A percentile compares a stretch with the other conserved stretches of the same genome.
Evolutionary conservation across 2,888 invertebrate species (phyloP).

Genomic region (Crepidodera aurea): DNA sequence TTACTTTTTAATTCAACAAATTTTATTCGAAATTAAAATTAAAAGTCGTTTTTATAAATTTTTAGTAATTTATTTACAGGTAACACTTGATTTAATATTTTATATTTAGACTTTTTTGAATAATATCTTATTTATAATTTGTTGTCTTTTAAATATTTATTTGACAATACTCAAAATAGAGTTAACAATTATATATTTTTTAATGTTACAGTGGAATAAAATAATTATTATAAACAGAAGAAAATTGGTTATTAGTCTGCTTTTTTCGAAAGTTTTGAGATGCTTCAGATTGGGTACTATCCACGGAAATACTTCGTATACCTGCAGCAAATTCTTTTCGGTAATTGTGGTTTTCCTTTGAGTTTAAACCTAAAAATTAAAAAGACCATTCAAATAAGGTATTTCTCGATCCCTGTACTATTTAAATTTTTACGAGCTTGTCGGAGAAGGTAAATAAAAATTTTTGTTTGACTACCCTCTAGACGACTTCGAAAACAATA

Average conservation of each 20-base stretch:
- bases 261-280: constrained; percentile 52
- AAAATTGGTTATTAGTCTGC: background rate
- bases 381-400: background rate
- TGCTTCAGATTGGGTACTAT: constrained; percentile 66
- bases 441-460: too few relatives aligned
- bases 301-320: constrained; percentile 63
- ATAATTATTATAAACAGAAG: constrained; percentile 1
- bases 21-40: too few relatives aligned
- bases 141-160: too few relatives aligned
- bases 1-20: too few relatives aligned
- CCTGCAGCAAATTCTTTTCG: constrained; percentile 78
- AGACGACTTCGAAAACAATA: too few relatives aligned
- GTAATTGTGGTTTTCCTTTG: constrained; percentile 69
- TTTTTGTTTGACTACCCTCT: too few relatives aligned
- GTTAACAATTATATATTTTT: background rate
- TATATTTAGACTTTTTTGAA: background rate
- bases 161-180: background rate
- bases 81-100: too few relatives aligned
- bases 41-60: too few relatives aligned
- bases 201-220: constrained; percentile 3
- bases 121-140: too few relatives aligned
- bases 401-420: too few relatives aligned
- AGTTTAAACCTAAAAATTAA: constrained; percentile 46
- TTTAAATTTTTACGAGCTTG: too few relatives aligned
- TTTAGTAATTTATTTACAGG: background rate